Conservation (phyloP, 2,888 invertebrate genomes). For the Apeira syringaria region DNA sequence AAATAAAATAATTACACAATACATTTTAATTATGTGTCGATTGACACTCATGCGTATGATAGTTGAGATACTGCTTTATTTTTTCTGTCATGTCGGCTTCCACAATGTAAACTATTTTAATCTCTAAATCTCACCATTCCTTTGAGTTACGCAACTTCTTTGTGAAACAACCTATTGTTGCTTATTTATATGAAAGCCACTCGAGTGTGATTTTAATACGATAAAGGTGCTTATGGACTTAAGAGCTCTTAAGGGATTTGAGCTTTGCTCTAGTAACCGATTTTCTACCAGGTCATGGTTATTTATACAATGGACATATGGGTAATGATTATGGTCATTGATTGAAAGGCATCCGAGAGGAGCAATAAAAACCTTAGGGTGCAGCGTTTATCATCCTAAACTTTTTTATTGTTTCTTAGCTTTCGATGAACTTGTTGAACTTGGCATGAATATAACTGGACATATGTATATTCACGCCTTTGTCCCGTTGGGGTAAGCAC, state of each 20-base stretch:
- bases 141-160: constrained; percentile 37
- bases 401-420: too few species aligned
- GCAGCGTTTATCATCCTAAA: too few species aligned
- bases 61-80: background rate
- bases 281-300: constrained; percentile 1
- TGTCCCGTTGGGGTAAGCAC: too few species aligned
- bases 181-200: constrained; percentile 27
- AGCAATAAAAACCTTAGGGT: too few species aligned
- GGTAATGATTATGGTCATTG: too few species aligned
- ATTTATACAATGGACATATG: background rate
- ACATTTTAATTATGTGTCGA: too few species aligned
- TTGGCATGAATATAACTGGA: too few species aligned
- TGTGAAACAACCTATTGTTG: constrained; percentile 22
- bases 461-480: too few species aligned
- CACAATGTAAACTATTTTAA: constrained; percentile 6
- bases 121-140: constrained; percentile 26
- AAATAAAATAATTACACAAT: too few species aligned
- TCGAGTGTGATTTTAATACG: constrained; percentile 56
- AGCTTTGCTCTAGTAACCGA: constrained; percentile 22
- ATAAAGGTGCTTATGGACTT: constrained; percentile 43
- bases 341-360: too few species aligned
- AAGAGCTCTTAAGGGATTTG: constrained; percentile 17
- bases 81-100: constrained; percentile 10
- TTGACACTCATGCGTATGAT: too few species aligned
- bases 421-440: too few species aligned